A percentile compares a stretch with the other conserved stretches of the same genome.
These are phyloP conservation scores for Mormyrus iriodes DNA, from an alignment of 2,113 vertebrate genomes.

Conservation along the genomic window DNA sequence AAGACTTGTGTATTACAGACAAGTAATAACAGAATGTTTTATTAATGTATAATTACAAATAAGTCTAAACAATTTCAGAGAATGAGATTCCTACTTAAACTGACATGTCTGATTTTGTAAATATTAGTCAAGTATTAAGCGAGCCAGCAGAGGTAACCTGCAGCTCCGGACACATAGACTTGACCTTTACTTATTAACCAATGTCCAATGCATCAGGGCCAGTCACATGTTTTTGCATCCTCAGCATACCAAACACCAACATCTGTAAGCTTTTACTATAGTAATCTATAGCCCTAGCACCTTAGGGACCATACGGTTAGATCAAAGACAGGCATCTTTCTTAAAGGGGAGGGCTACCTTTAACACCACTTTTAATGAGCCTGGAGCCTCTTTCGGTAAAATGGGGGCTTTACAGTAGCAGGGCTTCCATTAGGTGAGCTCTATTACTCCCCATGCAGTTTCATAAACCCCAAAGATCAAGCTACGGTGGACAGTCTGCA, in stretches of 20 bases:
- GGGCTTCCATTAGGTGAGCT: conserved; percentile 12
- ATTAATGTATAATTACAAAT: background rate
- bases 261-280: background rate
- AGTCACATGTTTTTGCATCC: background rate
- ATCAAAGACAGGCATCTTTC: conserved; percentile 35
- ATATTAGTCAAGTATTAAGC: background rate
- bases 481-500: conserved; percentile 30
- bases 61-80: background rate
- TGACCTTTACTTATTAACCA: background rate
- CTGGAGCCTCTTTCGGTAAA: conserved; percentile 28
- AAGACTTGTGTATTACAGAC: background rate
- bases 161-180: background rate
- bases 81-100: background rate
- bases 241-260: background rate
- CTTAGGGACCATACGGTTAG: background rate
- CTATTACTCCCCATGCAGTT: conserved; percentile 27
- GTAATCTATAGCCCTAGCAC: background rate
- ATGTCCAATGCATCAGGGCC: background rate
- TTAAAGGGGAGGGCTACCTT: conserved; percentile 13
- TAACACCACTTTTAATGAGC: conserved; percentile 31
- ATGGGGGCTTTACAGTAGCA: conserved; percentile 28
- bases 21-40: background rate
- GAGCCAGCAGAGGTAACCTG: background rate
- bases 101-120: background rate
- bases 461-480: conserved; percentile 35